Percentiles rank a stretch among this genome's conserved stretches.
These are phyloP conservation scores for Rhodophaea formosa DNA, from an alignment of 2,888 invertebrate species.

Conservation along the genomic window DNA sequence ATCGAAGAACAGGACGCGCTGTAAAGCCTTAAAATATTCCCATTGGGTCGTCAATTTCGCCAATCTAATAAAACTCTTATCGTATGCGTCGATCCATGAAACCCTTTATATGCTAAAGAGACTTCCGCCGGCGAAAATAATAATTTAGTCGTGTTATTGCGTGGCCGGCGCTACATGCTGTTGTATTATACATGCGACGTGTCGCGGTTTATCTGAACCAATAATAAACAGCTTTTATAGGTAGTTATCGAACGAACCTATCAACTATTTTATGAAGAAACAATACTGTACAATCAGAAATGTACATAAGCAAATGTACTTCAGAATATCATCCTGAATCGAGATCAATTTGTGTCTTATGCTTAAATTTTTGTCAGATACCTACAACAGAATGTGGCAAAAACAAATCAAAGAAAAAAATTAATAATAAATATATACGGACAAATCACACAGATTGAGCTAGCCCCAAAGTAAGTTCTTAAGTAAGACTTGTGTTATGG, in stretches of 20 bases:
- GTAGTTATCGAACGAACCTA: conserved; percentile 3
- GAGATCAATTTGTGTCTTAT: no score
- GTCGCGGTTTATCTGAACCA: not conserved
- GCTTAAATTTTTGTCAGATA: no score
- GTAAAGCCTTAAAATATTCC: conserved; percentile 17
- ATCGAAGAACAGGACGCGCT: conserved; percentile 12
- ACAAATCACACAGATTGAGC: no score
- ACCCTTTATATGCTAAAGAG: conserved; percentile 55
- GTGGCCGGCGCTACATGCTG: conserved; percentile 20
- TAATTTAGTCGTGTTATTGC: conserved; percentile 41
- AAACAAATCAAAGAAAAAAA: no score
- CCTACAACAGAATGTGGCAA: no score
- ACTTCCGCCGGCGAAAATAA: conserved; percentile 47
- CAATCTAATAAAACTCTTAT: conserved; percentile 46
- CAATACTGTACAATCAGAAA: not conserved
- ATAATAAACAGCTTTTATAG: conserved; percentile 12
- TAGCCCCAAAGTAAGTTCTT: no score
- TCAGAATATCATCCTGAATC: no score
- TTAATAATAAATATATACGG: no score
- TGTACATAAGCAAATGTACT: no score
- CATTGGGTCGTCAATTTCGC: conserved; percentile 16
- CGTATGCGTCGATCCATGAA: conserved; percentile 39
- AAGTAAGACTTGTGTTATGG: no score
- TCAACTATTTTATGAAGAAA: not conserved
- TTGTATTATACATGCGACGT: conserved; percentile 7